Evolutionary conservation across 2,888 invertebrate species (phyloP).

Genomic region (Andrena fulva): DNA sequence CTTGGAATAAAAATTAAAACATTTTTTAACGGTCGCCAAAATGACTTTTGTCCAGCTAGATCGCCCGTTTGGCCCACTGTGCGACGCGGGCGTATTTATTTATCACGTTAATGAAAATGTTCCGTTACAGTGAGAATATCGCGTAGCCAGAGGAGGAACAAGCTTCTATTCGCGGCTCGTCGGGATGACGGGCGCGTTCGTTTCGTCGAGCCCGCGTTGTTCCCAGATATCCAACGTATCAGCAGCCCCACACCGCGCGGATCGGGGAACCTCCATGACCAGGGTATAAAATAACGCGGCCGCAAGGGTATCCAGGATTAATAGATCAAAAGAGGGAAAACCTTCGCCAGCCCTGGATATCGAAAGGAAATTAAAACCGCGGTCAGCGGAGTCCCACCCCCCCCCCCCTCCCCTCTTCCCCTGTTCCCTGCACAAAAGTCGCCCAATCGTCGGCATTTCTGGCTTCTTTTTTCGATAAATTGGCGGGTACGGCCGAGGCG

Average conservation of each 20-base stretch:
- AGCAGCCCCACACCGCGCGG: background rate
- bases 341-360: slow-evolving; percentile 54
- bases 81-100: background rate
- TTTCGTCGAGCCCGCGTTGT: background rate
- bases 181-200: background rate
- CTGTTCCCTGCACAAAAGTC: slow-evolving; percentile 37
- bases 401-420: too few species aligned
- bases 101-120: slow-evolving; percentile 13
- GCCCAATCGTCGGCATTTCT: slow-evolving; percentile 45
- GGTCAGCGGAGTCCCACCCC: slow-evolving; percentile 44
- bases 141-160: background rate
- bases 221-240: slow-evolving; percentile 12
- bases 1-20: too few species aligned
- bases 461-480: slow-evolving; percentile 64
- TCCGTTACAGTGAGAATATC: slow-evolving; percentile 10
- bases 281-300: slow-evolving; percentile 49
- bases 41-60: too few species aligned
- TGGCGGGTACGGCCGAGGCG: slow-evolving; percentile 33
- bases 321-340: slow-evolving; percentile 56
- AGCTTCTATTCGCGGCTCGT: background rate
- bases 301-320: slow-evolving; percentile 44
- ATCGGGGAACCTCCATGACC: slow-evolving; percentile 8
- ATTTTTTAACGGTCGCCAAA: too few species aligned
- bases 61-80: too few species aligned
- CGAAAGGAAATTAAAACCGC: slow-evolving; percentile 72